Base-by-base conservation (phyloP, 1,140 invertebrate genomes). In the Muscidifurax raptorellus region DNA sequence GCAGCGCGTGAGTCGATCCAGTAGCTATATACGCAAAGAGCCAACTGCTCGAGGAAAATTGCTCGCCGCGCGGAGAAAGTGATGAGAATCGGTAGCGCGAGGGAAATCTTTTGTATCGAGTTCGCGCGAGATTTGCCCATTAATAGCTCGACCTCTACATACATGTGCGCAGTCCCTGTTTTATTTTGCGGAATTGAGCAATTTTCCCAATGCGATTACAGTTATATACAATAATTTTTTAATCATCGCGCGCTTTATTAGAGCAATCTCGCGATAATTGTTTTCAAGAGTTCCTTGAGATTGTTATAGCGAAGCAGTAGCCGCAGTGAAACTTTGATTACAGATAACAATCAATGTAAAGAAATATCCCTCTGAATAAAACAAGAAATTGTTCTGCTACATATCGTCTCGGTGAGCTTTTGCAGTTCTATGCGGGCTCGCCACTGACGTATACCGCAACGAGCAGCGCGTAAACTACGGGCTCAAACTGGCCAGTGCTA, bases 91-190 rank as follows among this genome's bases (percentile, higher is more conserved):
- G 52, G 80, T 36, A 66, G 75, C 32, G 22, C 32, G 22, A 79
- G 67, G 84, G 36, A 82, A 79, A 85, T 82, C 84, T 79, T 82
- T 85, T 82, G 59, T 69, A 75, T 75, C 18, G 69, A 64, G 18
- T 40, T n/a, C 36, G 15, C 15, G n/a, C 36, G 22, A 71, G 64
- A 79, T 79, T 78, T 78, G n/a, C 66, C 67, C 75, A 75, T 80
- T 84, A 80, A 80, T 75, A 52, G 15, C 47, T 64, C 32, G 69
- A 13, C 32, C 18, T 40, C 47, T n/a, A 52, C 10, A 27, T 13
- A 18, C 30, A 47, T 25, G 44, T 47, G 47, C 15, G 44, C 44
- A 25, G 4, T 59, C 1, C 75, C 6, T n/a, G 27, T 4, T 28
- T 32, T 74, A 25, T 74, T 72, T 82, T 27, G n/a, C 40, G 59